These are phyloP conservation scores for Zosterops pallidus DNA, from an alignment of 2,113 vertebrate species.

Conservation along the genomic window DNA sequence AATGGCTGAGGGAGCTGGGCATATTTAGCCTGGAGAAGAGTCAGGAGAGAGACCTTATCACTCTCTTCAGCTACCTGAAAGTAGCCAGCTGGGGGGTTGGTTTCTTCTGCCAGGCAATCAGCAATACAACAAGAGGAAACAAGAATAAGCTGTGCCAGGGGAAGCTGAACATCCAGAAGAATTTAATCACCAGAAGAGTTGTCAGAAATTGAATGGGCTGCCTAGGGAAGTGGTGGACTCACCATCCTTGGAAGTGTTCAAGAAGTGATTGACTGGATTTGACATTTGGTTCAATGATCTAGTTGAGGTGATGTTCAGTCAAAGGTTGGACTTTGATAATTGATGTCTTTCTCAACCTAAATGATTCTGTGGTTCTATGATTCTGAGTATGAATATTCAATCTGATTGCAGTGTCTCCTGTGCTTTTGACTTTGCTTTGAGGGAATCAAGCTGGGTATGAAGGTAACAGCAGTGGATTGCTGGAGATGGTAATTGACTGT, in stretches of 20 bases:
- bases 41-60: neutral
- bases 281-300: neutral
- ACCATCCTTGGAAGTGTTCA: neutral
- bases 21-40: neutral
- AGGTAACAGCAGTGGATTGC: neutral
- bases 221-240: neutral
- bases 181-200: neutral
- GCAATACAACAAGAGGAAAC: neutral
- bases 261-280: neutral
- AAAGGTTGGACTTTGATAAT: neutral
- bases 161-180: neutral
- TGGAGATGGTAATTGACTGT: neutral
- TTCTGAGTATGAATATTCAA: neutral
- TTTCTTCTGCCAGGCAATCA: neutral
- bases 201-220: neutral
- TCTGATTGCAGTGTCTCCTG: neutral
- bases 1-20: neutral
- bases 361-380: neutral
- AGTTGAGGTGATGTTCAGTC: neutral
- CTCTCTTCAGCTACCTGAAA: neutral
- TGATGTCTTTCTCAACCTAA: neutral
- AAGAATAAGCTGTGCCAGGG: neutral
- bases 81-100: neutral
- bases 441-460: neutral
- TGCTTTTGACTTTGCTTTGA: slow-evolving; percentile 11